Base-by-base conservation (phyloP, 2,888 invertebrate species). In the Phania funesta region DNA sequence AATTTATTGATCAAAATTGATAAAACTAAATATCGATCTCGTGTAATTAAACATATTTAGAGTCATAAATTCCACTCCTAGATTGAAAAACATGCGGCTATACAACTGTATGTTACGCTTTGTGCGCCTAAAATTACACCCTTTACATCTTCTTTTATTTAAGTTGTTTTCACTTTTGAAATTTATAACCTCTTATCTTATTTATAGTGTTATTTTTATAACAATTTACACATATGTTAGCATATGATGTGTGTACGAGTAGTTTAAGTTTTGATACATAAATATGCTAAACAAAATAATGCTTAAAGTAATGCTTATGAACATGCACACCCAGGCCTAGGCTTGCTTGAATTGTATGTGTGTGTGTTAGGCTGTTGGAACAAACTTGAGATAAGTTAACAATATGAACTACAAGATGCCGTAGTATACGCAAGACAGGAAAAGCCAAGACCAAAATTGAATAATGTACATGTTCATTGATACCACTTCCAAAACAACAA, bases 381-480 rank as follows among this genome's bases (percentile, higher is more conserved):
- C 48, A 78, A 68, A 46, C 26, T 62, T 54, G n/a, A 70, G 44
- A 81, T 71, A 68, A 56, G 73, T 77, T 68, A 64, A 77, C 67
- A 74, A 77, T 56, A 81, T 81, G 67, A 73, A 73, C 73, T 77
- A 77, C 68, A 81, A 73, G 81, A 68, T 77, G 67, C 56, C 62
- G 64, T 77, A 77, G 67, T 58, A 76, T 62, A 73, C 48, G 62
- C 60, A 70, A 76, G 73, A 81, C 68, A 81, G 73, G 67, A 81
- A 67, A 81, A 77, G 60, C 81, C 73, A 81, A 73, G 54, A 81
- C 77, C 77, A 74, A 77, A 77, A 77, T 81, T 81, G 81, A 81
- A 77, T 81, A 81, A 73, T 77, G 56, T 68, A 77, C 77, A 77
- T 81, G 81, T 77, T 73, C 77, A 81, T 73, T 81, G 81, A 81